phyloP scores from a whole-genome alignment of 2,888 invertebrate genomes.

The Gibbula magus region DNA sequence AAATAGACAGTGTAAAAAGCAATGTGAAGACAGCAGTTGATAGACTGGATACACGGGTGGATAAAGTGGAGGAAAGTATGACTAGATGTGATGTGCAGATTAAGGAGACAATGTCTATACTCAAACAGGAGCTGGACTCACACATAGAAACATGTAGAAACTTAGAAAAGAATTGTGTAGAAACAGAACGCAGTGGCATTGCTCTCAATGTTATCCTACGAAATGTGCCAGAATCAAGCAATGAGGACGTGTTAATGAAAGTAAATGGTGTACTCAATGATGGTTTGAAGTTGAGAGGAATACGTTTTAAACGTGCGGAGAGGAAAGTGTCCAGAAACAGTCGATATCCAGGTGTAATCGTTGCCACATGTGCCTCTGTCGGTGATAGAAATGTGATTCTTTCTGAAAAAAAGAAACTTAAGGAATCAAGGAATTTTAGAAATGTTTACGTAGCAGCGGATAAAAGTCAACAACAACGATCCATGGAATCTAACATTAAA shows the following conservation, averaged over 20 bases:
- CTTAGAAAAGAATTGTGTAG: too few relatives aligned
- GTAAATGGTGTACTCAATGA: not conserved
- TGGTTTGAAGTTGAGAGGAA: not conserved
- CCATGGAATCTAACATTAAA: not conserved
- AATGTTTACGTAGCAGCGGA: not conserved
- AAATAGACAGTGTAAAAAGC: too few relatives aligned
- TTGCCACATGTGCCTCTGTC: not conserved
- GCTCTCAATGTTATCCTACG: not conserved
- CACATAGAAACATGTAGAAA: too few relatives aligned
- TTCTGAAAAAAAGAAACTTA: not conserved
- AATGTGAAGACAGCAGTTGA: too few relatives aligned
- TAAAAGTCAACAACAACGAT: not conserved
- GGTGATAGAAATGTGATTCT: not conserved
- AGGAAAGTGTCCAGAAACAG: not conserved
- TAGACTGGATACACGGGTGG: too few relatives aligned
- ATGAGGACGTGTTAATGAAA: not conserved
- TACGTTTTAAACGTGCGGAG: not conserved
- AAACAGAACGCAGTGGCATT: too few relatives aligned
- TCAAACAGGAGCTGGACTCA: too few relatives aligned
- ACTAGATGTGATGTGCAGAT: too few relatives aligned
- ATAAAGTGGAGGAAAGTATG: too few relatives aligned
- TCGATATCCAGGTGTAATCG: not conserved
- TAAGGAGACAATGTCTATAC: too few relatives aligned
- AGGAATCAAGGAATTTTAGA: not conserved
- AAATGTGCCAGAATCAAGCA: not conserved